Conservation (phyloP, 2,797 vertebrate species). For the Denticeps clupeoides region DNA sequence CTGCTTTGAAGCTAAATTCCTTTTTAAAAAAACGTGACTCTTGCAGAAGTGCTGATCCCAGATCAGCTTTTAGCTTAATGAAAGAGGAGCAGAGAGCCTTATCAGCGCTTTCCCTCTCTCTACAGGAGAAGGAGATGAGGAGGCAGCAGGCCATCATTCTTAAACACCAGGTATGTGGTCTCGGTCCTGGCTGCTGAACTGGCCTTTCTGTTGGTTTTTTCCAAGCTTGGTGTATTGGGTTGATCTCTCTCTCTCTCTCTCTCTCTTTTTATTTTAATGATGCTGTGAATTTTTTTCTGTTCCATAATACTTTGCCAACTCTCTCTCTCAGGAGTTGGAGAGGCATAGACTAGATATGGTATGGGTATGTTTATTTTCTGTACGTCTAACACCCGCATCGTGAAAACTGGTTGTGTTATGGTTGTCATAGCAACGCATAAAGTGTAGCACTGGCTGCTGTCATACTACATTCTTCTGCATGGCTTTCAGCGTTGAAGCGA, state of each 20-base stretch:
- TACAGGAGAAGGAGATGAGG: constrained; percentile 92
- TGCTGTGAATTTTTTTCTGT: constrained; percentile 92
- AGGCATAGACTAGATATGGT: constrained; percentile 99
- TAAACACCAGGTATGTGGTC: constrained; percentile 85
- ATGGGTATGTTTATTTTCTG: constrained; percentile 93
- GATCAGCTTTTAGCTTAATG: too few relatives aligned
- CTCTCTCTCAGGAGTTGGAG: constrained; percentile 99
- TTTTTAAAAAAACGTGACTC: too few relatives aligned
- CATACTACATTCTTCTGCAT: constrained; percentile 99
- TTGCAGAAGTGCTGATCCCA: too few relatives aligned
- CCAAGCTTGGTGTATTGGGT: background rate
- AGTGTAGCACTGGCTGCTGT: constrained; percentile 99
- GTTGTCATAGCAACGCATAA: constrained; percentile 99
- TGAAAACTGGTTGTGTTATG: constrained; percentile 99
- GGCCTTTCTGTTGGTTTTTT: background rate
- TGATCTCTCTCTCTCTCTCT: constrained; percentile 25
- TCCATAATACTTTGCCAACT: constrained; percentile 99
- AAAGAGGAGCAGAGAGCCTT: too few relatives aligned
- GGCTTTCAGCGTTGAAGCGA: constrained; percentile 65
- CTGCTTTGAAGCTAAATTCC: too few relatives aligned
- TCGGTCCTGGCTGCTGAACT: background rate
- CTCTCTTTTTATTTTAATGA: constrained; percentile 48
- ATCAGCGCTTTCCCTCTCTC: constrained; percentile 20
- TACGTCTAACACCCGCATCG: constrained; percentile 96
- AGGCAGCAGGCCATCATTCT: constrained; percentile 94